Base-by-base conservation (phyloP, 2,888 invertebrate species). In the Steromphala cineraria region DNA sequence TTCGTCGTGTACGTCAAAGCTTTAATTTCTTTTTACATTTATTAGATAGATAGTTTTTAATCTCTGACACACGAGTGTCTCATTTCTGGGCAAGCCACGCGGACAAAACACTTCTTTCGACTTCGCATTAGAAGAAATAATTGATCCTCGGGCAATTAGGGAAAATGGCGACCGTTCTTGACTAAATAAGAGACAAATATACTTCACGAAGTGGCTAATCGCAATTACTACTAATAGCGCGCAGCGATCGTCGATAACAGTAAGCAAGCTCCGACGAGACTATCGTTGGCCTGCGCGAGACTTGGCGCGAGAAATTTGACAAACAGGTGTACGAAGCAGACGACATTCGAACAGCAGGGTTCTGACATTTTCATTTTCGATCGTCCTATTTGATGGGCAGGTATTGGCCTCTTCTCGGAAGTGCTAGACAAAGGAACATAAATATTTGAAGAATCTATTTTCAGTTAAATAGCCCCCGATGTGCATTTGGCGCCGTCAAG, bases 381-480 rank as follows among this genome's bases (percentile, higher is more conserved):
- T 53, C 28, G 55, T 24, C 55, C 53, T 31, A 28, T 53, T 31
- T 53, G 53, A 53, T 53, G 36, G 76, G 28, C 53, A 55, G 76
- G 53, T 55, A 55, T 53, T 36, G 31, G 24, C 76, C 53, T 53
- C 76, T 76, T 28, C 53, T 55, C 55, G 76, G 53, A 53, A 76
- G 53, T 55, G 53, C 53, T 55, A 55, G 76, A 76, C 76, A 76
- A 55, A 76, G 53, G 53, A 24, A 53, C 55, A 76, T 76, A 53
- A 76, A 76, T 76, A 76, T 76, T 76, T 76, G 21, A 76, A n/a
- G 28, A 40, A 53, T 53, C 76, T 76, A 76, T 76, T 76, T 76
- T 76, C 52, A 40, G 76, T 36, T 76, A 76, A 76, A 76, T 76
- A 55, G 76, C 76, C 55, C 76, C 53, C 71, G 53, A 76, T 76